Evolutionary conservation across 2,113 vertebrate genomes (phyloP).

Genomic region (Chelonoidis abingdonii): DNA sequence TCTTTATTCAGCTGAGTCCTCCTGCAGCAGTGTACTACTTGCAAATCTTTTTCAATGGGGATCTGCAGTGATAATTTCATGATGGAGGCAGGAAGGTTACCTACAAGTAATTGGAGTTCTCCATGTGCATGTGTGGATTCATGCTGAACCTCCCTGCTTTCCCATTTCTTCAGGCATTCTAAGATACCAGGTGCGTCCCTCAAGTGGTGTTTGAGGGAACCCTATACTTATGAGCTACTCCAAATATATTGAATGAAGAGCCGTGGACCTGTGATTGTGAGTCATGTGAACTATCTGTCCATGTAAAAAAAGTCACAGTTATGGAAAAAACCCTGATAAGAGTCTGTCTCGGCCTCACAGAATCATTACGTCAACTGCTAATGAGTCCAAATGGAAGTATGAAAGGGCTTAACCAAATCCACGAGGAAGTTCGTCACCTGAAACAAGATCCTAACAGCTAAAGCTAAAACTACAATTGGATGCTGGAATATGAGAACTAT

Average conservation of each 20-base stretch:
- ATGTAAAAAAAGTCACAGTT: background rate
- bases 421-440: background rate
- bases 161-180: background rate
- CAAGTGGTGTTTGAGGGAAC: background rate
- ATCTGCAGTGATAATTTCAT: background rate
- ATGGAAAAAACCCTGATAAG: background rate
- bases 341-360: background rate
- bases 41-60: background rate
- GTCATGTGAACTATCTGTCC: background rate
- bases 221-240: background rate
- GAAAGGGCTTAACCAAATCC: background rate
- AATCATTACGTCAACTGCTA: background rate
- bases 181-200: background rate
- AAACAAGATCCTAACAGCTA: background rate
- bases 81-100: background rate
- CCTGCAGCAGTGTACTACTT: background rate
- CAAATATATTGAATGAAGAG: background rate
- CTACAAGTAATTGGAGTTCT: background rate
- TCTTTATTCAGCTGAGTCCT: background rate
- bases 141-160: background rate
- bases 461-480: background rate
- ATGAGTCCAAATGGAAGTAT: background rate
- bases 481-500: background rate
- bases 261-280: background rate
- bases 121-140: background rate